Base-by-base conservation (phyloP, 2,113 vertebrate species). In the Cercocebus atys region DNA sequence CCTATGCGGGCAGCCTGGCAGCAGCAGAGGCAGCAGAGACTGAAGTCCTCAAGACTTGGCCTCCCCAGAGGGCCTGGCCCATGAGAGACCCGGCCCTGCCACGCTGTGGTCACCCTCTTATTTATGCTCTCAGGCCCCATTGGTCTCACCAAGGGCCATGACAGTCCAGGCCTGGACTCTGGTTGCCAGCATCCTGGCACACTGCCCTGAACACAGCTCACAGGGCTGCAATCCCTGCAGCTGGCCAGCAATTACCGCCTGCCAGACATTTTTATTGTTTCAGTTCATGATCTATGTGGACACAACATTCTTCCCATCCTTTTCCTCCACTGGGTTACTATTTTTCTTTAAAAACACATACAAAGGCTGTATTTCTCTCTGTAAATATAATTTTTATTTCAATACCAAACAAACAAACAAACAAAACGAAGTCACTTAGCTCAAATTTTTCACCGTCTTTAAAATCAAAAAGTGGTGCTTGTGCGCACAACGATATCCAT, bases 281-380 rank as follows among this genome's bases (percentile, higher is more conserved):
- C 90, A 40, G 61, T 86, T 87, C 79, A 84, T 40, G 92, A 38
- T 88, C 87, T 68, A n/a, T 27, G n/a, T 32, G 64, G 93, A 94
- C 93, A 90, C 20, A 57, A 72, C 57, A 76, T 64, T 66, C 92
- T 96, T 93, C 93, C 72, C 47, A 66, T 55, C 68, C 55, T 87
- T 76, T 88, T 76, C 83, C 52, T 90, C 47, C 10, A 32, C 70
- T 25, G 6, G 20, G 78, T 88, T 93, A 93, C 89, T 95, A 79
- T 87, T 95, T 92, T 93, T 78, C 85, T 93, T 94, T 80, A 79
- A 95, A 97, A 93, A 61, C 55, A 83, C 40, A 95, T 70, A 75
- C 45, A 93, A 97, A 96, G 75, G 92, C 55, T 97, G 25, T 90
- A 93, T 92, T 98, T 97, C 98, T 86, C 96, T 90, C 93, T 75